Base-by-base conservation (phyloP, 64 coral and sea anemone species). In the Pocillopora damicornis region DNA sequence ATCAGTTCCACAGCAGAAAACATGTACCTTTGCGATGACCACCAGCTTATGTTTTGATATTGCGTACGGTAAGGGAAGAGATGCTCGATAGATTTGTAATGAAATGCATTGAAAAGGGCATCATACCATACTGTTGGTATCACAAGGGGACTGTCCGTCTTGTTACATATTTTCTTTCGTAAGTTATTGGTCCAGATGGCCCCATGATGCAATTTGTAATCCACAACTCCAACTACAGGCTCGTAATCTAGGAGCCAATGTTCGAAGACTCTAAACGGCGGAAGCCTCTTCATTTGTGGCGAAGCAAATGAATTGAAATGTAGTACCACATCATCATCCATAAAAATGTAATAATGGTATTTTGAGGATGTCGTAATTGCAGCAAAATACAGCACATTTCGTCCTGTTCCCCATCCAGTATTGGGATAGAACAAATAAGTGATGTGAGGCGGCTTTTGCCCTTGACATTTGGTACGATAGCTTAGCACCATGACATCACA, bases 221-320 rank as follows among this genome's bases (percentile, higher is more conserved):
- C 36, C 5, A 65, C 60, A 63, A 85, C 60, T 15, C 89, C 89
- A 13, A 91, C 73, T 14, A 37, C 89, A 1, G 89, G 89, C 38
- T 91, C 81, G 20, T 86, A 74, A 51, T 91, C 82, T 18, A 91
- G 37, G 30, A 91, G 56, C 75, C 82, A 91, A 64, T 91, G n/a
- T 36, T 91, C 81, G 86, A 77, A 86, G 10, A 71, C 75, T 36
- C 81, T 74, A 26, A 91, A 58, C 35, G 82, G 69, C n/a, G 37
- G 34, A 15, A 77, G 60, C n/a, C 61, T 82, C 35, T 83, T 75
- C 35, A 82, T 82, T 18, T 67, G 16, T 66, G 30, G 51, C 2
- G 67, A 57, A 75, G 35, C 68, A 36, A 75, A 60, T 9, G 37
- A 0, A 30, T 91, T 91, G 38, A 86, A 91, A 1, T 22, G 9